A percentile compares a stretch with the other conserved stretches of the same genome.
Evolutionary conservation across 2,113 vertebrate species (phyloP).

Genomic region (Argyrosomus japonicus): DNA sequence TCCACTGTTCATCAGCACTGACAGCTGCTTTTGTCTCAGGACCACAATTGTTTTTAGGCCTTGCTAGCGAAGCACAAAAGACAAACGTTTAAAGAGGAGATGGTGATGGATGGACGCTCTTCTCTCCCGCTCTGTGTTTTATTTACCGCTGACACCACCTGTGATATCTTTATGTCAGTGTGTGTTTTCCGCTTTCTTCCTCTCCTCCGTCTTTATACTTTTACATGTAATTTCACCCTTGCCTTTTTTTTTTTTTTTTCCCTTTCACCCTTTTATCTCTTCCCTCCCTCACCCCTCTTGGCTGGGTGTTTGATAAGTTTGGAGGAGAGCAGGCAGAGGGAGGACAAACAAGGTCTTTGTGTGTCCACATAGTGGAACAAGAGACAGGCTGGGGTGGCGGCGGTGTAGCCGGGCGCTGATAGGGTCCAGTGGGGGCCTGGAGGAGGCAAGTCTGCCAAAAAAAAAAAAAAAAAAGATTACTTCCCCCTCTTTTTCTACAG

Average conservation of each 20-base stretch:
- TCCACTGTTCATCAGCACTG: constrained; percentile 67
- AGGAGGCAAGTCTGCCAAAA: constrained; percentile 67
- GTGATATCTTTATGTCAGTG: constrained; percentile 47
- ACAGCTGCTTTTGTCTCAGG: constrained; percentile 83
- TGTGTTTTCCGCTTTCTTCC: constrained; percentile 7
- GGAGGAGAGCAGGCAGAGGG: constrained; percentile 62
- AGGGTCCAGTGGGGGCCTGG: constrained; percentile 65
- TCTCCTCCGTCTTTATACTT: constrained; percentile 7
- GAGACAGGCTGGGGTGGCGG: constrained; percentile 68
- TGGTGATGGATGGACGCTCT: constrained; percentile 47
- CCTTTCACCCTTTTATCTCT: constrained; percentile 19
- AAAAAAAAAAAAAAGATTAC: constrained; percentile 68
- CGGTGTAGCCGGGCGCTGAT: constrained; percentile 57
- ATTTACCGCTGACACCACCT: constrained; percentile 53
- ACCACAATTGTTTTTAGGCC: constrained; percentile 62
- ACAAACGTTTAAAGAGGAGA: constrained; percentile 79
- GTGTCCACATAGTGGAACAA: constrained; percentile 72
- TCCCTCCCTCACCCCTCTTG: constrained; percentile 52
- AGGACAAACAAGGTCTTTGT: constrained; percentile 88
- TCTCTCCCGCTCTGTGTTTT: constrained; percentile 25
- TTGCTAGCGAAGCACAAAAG: constrained; percentile 77
- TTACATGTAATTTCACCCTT: constrained; percentile 12
- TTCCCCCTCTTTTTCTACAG: constrained; percentile 58
- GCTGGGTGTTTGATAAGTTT: constrained; percentile 81
- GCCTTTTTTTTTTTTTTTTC: not conserved